These are phyloP conservation scores for Spodoptera picta DNA, from an alignment of 2,888 invertebrate species.

Conservation along the genomic window DNA sequence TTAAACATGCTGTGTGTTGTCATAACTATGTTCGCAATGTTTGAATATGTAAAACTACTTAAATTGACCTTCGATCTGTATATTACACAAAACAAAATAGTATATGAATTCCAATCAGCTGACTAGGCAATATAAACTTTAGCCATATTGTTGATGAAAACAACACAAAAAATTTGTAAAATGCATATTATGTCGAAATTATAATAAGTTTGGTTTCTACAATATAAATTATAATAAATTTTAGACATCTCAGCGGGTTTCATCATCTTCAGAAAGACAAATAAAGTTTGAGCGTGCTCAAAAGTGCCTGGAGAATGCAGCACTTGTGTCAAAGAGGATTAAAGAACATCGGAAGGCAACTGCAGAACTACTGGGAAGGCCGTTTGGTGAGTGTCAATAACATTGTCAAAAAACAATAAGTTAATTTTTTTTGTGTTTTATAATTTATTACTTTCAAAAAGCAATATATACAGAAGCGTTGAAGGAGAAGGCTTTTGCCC, in stretches of 20 bases:
- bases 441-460: no score
- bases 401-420: no score
- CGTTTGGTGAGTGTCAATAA: constrained; percentile 74
- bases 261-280: constrained; percentile 81
- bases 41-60: background rate
- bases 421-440: background rate
- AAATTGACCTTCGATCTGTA: constrained; percentile 9
- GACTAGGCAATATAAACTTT: constrained; percentile 6
- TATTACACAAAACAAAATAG: background rate
- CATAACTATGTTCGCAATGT: constrained; percentile 14
- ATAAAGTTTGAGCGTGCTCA: constrained; percentile 84
- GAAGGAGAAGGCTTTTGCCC: no score
- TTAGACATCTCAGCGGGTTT: constrained; percentile 69
- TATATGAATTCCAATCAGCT: constrained; percentile 17
- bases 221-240: constrained; percentile 10
- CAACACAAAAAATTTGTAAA: background rate
- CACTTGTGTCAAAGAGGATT: constrained; percentile 84
- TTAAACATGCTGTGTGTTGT: constrained; percentile 28
- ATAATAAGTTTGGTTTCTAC: background rate
- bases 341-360: constrained; percentile 86
- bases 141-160: constrained; percentile 23
- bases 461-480: no score
- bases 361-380: constrained; percentile 81
- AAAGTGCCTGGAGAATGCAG: constrained; percentile 86
- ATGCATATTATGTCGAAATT: constrained; percentile 13